A percentile compares a stretch with the other conserved stretches of the same genome.
phyloP scores from a whole-genome alignment of 1,140 invertebrate genomes.

The Drepana arcuata region DNA sequence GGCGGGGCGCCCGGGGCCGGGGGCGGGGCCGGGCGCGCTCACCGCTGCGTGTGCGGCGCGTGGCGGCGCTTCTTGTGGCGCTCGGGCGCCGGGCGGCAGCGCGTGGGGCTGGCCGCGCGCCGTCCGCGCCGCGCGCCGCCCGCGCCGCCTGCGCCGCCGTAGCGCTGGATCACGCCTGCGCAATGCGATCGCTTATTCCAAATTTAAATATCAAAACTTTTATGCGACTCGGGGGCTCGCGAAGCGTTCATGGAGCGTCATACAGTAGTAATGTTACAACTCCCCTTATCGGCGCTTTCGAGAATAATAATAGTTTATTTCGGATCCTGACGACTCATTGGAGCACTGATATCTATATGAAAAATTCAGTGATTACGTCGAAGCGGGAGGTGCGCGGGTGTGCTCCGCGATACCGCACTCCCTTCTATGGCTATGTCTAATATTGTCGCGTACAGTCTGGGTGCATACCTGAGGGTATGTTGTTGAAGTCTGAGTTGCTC shows the following conservation, averaged over 20 bases:
- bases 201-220: neutral
- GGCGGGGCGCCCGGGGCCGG: neutral
- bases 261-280: neutral
- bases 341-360: neutral
- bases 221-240: too few species aligned
- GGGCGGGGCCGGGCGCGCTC: neutral
- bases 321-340: neutral
- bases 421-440: neutral
- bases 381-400: too few species aligned
- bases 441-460: neutral
- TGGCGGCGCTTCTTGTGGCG: slow-evolving; percentile 33
- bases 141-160: slow-evolving; percentile 15
- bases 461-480: slow-evolving; percentile 45
- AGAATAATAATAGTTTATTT: neutral
- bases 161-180: slow-evolving; percentile 49
- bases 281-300: too few species aligned
- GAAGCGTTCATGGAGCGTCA: too few species aligned
- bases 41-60: slow-evolving; percentile 23
- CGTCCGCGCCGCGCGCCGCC: slow-evolving; percentile 3
- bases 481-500: slow-evolving; percentile 61
- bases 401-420: too few species aligned
- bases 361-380: neutral
- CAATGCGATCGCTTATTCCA: neutral
- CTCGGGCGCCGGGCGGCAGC: slow-evolving; percentile 19
- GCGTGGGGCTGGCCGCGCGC: slow-evolving; percentile 26